Evolutionary conservation across 2,888 invertebrate genomes (phyloP), one percentile per base, ranked within the genome.

Genomic region (Drosophila meridionalis): DNA sequence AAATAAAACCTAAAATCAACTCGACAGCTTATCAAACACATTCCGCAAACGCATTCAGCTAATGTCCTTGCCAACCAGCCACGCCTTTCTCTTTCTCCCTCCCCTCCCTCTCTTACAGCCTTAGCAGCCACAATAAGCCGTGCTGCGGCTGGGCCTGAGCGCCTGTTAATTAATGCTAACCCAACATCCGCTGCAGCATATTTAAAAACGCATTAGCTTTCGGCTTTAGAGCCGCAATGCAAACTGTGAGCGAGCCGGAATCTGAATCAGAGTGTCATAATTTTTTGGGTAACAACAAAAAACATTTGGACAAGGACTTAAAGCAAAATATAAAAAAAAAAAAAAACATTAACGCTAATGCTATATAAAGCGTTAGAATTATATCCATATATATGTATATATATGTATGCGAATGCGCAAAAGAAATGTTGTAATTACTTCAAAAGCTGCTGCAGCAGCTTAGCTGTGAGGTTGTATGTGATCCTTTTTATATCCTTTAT

Each of bases 201-300:
- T 83, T 88, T 85, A 85, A 88, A 88, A 85, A 88, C 86, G 78
- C 88, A 88, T 85, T 85, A 85, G 86, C 80, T 80, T 73, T 65
- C 60, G 56, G 60, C 56, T 73, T 76, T 55, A 57, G 61, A 43
- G 67, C 73, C 65, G 60, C 79, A 73, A 42, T 63, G 52, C 63
- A 73, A 66, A 69, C 75, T 65, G 62, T 66, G 59, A 59, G 14
- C 3, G 47, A 28, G 30, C 48, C 58, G 11, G 40, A 73, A 61
- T 60, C 55, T 50, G 38, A 70, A 59, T 66, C 65, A 48, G 60
- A 69, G 62, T 77, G 76, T 77, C 74, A 77, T 78, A 77, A 77
- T 73, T 77, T 76, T 59, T 71, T 40, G 59, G 59, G 68, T 8
- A 63, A 45, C 58, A 71, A 36, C 34, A 61, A 61, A 62, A 67